Conservation (phyloP, 2,888 invertebrate genomes). For the Cantharis rufa region DNA sequence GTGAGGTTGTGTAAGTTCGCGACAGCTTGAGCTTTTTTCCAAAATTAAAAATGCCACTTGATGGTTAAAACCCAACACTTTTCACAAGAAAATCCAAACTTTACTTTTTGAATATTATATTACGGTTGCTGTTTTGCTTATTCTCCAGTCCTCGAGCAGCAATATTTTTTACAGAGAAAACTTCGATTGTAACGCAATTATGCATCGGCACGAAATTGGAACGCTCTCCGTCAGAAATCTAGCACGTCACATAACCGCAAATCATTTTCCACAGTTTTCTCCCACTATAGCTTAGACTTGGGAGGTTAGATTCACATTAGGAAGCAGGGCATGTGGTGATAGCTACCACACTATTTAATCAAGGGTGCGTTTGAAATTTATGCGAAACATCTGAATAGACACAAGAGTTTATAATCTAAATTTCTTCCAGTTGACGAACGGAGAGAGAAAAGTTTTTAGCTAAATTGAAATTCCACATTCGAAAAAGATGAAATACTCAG, state of each 20-base stretch:
- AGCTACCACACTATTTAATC: neutral
- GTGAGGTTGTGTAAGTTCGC: constrained; percentile 26
- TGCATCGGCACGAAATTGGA: neutral
- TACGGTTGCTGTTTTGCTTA: neutral
- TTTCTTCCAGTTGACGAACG: neutral
- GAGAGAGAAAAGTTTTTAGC: neutral
- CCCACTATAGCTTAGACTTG: neutral
- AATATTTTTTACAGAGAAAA: neutral
- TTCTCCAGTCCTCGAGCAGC: neutral
- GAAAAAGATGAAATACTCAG: neutral
- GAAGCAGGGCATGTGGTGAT: neutral
- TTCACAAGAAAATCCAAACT: neutral
- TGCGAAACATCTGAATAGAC: neutral
- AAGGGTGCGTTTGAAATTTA: neutral
- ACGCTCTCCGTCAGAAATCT: neutral
- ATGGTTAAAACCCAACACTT: neutral
- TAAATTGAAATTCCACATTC: neutral
- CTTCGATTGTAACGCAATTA: neutral
- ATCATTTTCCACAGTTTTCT: neutral
- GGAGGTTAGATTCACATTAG: neutral
- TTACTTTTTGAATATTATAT: neutral
- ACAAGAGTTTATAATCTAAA: neutral
- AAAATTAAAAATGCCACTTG: constrained; percentile 8
- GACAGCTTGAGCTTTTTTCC: constrained; percentile 25
- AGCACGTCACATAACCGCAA: neutral